Conservation (phyloP, 2,113 vertebrate species). For the Thalassoma bifasciatum region DNA sequence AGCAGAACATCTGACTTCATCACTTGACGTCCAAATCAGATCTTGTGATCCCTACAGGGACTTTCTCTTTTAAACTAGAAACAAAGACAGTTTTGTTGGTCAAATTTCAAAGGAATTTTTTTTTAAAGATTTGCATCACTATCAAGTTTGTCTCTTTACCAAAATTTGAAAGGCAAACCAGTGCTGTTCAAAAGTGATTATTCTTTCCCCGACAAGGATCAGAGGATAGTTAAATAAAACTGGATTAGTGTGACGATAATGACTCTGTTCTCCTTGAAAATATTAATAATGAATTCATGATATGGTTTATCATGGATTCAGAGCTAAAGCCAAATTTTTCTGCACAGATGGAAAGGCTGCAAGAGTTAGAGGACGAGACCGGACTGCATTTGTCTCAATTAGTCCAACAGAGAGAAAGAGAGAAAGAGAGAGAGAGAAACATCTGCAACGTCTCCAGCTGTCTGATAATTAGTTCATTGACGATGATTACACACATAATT, state of each 20-base stretch:
- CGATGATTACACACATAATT: neutral
- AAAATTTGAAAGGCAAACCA: neutral
- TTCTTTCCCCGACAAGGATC: constrained; percentile 25
- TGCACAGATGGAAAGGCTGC: neutral
- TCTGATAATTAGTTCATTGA: constrained; percentile 46
- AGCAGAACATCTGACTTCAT: no score
- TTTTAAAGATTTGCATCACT: neutral
- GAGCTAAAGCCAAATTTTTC: constrained; percentile 19
- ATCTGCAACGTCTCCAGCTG: constrained; percentile 31
- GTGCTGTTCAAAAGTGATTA: neutral
- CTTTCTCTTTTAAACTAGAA: neutral
- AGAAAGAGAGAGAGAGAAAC: constrained; percentile 7
- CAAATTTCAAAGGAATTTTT: neutral
- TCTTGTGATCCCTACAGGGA: no score
- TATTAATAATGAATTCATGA: constrained; percentile 28
- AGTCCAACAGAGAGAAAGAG: constrained; percentile 14
- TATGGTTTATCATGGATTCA: constrained; percentile 29
- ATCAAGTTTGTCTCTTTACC: neutral
- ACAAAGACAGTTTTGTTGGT: neutral
- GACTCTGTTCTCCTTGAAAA: constrained; percentile 6
- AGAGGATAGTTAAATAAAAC: constrained; percentile 16
- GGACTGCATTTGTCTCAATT: constrained; percentile 40
- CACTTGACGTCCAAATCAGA: no score
- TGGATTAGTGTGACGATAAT: constrained; percentile 15
- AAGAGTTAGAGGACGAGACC: neutral